phyloP scores from a whole-genome alignment of 1,140 invertebrate species.

The Tribolium madens region DNA sequence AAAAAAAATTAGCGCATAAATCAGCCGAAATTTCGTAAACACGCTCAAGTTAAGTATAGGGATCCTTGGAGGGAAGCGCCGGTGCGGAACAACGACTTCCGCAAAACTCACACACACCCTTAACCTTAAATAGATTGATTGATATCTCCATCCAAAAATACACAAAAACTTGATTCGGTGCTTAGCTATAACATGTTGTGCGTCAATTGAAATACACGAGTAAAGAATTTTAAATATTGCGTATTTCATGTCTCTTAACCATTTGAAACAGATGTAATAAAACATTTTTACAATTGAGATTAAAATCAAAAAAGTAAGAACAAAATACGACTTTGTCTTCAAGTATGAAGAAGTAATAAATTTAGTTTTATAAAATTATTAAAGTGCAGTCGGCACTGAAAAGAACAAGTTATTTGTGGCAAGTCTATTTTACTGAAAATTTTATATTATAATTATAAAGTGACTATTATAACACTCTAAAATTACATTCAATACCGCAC shows the following conservation, averaged over 20 bases:
- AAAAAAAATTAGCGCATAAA: conserved; percentile 61
- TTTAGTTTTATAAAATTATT: too few species aligned
- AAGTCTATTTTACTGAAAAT: neutral
- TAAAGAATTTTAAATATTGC: too few species aligned
- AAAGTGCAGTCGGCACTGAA: too few species aligned
- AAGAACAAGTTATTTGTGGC: too few species aligned
- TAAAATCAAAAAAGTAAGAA: too few species aligned
- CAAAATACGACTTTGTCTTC: too few species aligned
- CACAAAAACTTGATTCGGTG: neutral
- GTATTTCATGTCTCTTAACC: too few species aligned
- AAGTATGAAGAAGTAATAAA: too few species aligned
- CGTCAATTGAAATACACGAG: neutral
- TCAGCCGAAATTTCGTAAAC: conserved; percentile 42
- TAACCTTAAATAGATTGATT: conserved; percentile 48
- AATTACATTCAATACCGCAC: neutral
- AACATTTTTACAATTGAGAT: too few species aligned
- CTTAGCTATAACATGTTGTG: neutral
- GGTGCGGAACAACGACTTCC: conserved; percentile 49
- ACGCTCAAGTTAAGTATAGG: conserved; percentile 39
- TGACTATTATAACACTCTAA: too few species aligned
- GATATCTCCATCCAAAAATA: conserved; percentile 49
- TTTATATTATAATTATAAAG: neutral
- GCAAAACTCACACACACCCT: conserved; percentile 38
- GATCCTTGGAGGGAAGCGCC: conserved; percentile 12
- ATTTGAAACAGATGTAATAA: too few species aligned